Percentiles rank a stretch among this genome's conserved stretches.
Conservation (phyloP, 2,113 vertebrate genomes). For the Dipodomys stephensi region DNA sequence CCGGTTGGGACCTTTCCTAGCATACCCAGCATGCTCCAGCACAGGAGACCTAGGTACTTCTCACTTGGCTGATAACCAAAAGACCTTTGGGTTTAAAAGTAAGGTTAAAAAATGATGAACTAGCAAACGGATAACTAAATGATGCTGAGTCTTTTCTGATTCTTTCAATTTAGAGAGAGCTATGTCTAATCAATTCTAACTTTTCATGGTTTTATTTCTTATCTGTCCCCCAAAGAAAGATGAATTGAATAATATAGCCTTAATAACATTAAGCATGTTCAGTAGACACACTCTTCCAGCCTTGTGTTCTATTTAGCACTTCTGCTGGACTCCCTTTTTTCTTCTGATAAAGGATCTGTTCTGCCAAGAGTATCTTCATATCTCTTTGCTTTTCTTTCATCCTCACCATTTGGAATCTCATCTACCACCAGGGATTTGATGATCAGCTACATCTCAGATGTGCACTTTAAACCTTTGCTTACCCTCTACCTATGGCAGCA, state of each 20-base stretch:
- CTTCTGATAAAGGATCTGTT: not conserved
- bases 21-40: not conserved
- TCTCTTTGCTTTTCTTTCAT: not conserved
- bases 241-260: too few species aligned
- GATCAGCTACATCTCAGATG: not conserved
- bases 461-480: not conserved
- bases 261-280: not conserved
- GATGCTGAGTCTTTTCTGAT: slow-evolving; percentile 24
- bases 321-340: not conserved
- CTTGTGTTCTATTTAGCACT: not conserved
- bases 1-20: not conserved
- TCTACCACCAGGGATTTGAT: not conserved
- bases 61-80: slow-evolving; percentile 11
- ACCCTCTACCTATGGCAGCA: not conserved
- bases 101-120: not conserved
- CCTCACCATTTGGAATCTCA: not conserved
- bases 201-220: not conserved
- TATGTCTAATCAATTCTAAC: not conserved
- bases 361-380: not conserved
- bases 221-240: too few species aligned
- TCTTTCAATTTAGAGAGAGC: not conserved
- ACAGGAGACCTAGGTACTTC: not conserved
- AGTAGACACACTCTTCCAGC: not conserved
- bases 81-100: not conserved
- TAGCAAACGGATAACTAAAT: not conserved